Conservation (phyloP, 2,888 invertebrate species). For the Gerris lacustris region DNA sequence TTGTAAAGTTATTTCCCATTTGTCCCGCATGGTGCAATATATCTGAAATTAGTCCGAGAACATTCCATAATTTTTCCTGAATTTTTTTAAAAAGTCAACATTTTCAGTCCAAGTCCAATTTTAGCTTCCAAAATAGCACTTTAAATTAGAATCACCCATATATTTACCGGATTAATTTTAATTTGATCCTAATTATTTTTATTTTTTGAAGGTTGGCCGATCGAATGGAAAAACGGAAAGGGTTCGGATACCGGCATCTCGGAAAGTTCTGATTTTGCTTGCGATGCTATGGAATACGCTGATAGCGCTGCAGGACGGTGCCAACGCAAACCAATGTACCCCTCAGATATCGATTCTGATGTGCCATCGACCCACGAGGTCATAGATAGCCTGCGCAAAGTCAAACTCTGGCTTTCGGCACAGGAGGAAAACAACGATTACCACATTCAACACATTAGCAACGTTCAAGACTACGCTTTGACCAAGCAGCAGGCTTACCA, state of each 20-base stretch:
- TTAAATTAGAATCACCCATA: too few species aligned
- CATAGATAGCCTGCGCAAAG: conserved; percentile 24
- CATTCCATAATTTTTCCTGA: too few species aligned
- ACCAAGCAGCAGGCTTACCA: conserved; percentile 21
- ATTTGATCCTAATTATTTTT: background rate
- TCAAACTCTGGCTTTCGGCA: conserved; percentile 24
- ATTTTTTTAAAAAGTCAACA: too few species aligned
- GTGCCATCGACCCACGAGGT: conserved; percentile 25
- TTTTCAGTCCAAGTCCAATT: too few species aligned
- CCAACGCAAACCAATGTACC: conserved; percentile 4
- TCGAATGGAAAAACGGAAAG: background rate
- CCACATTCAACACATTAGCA: conserved; percentile 23
- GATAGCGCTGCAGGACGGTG: background rate
- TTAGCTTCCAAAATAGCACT: too few species aligned
- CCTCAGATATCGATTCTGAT: conserved; percentile 19
- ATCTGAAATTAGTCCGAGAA: too few species aligned
- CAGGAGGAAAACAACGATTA: conserved; percentile 23
- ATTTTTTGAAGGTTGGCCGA: background rate
- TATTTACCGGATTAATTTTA: too few species aligned
- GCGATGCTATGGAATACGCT: conserved; percentile 16
- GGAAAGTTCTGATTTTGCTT: background rate
- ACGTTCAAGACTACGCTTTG: conserved; percentile 24
- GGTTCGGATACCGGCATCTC: background rate
- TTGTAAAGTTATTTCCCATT: too few species aligned
- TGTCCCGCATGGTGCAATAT: too few species aligned